Conservation (phyloP, 2,113 vertebrate species). For the Callorhinus ursinus region DNA sequence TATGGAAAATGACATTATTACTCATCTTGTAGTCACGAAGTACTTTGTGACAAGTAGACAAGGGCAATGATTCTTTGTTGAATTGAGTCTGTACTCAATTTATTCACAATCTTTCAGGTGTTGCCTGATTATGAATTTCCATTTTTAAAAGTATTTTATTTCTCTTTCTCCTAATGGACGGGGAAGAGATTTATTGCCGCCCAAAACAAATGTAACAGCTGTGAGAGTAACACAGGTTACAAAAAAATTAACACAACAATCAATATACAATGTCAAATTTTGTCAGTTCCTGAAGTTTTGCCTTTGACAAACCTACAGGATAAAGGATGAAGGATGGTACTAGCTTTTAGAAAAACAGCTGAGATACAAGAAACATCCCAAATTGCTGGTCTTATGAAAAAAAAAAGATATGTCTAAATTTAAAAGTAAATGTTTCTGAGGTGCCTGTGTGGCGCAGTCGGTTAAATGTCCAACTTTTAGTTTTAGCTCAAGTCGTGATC, state of each 20-base stretch:
- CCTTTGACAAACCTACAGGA: conserved; percentile 56
- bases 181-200: conserved; percentile 23
- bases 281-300: neutral
- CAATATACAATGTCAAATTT: conserved; percentile 38
- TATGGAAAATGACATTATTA: neutral
- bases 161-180: neutral
- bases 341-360: conserved; percentile 29
- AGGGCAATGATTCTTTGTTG: neutral
- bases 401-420: conserved; percentile 55
- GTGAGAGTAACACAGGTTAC: neutral
- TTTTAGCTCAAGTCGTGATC: neutral
- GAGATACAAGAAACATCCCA: neutral
- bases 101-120: neutral
- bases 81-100: neutral
- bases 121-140: neutral
- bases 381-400: conserved; percentile 44
- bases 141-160: neutral
- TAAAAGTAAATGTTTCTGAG: conserved; percentile 7
- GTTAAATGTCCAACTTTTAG: neutral
- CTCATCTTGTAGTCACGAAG: neutral
- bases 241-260: conserved; percentile 14
- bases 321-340: neutral
- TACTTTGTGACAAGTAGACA: neutral
- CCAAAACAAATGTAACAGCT: conserved; percentile 48
- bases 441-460: neutral